phyloP scores from a whole-genome alignment of 2,113 vertebrate genomes.

The Reinhardtius hippoglossoides region DNA sequence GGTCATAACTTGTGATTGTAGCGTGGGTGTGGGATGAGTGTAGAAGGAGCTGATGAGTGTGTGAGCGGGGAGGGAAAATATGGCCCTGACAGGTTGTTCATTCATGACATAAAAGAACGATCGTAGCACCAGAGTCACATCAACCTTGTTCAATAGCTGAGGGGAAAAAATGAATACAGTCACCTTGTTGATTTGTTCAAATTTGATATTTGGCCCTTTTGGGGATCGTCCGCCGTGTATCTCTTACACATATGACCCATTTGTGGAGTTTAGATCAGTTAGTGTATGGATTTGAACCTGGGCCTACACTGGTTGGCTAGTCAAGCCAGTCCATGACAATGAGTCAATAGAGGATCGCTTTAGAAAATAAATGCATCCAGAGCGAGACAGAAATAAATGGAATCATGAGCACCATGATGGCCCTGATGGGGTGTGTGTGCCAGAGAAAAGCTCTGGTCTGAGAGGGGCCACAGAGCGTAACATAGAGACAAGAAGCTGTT shows the following conservation, averaged over 20 bases:
- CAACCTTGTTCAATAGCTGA: constrained; percentile 48
- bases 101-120: constrained; percentile 64
- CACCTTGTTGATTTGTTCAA: constrained; percentile 64
- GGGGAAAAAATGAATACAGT: constrained; percentile 53
- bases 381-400: constrained; percentile 80
- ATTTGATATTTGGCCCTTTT: constrained; percentile 66
- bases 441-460: constrained; percentile 81
- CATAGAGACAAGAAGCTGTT: constrained; percentile 81
- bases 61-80: constrained; percentile 60
- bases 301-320: constrained; percentile 73
- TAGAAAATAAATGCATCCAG: constrained; percentile 84
- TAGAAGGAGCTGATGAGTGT: constrained; percentile 72
- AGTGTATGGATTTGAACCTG: constrained; percentile 74
- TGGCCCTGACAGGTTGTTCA: constrained; percentile 57
- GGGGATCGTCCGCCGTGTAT: constrained; percentile 52
- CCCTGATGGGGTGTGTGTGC: constrained; percentile 74
- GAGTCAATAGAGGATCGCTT: constrained; percentile 80
- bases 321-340: constrained; percentile 80
- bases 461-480: constrained; percentile 82
- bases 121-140: constrained; percentile 38
- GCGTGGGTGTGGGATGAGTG: constrained; percentile 76
- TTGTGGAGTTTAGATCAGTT: constrained; percentile 72
- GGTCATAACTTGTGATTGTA: constrained; percentile 79
- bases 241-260: constrained; percentile 64
- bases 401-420: constrained; percentile 77